Evolutionary conservation across 2,888 invertebrate genomes (phyloP), one percentile per base, ranked within the genome.

Genomic region (Actias luna): DNA sequence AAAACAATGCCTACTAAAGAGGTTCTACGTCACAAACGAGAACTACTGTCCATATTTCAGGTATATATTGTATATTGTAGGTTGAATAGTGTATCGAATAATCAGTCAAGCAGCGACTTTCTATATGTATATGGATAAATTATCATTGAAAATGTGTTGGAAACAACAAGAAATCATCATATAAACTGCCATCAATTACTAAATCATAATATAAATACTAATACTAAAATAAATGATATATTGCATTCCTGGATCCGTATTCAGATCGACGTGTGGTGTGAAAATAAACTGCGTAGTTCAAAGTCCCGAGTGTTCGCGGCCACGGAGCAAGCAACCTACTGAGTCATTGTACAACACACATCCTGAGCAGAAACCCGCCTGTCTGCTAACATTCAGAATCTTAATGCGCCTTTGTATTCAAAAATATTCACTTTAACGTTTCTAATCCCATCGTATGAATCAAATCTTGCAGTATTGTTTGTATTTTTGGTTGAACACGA

Each of bases 231-330:
- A 5, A 25, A 8, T 10, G 12, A 22, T 50, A 50, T 50, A 25
- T 50, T 12, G 46, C 46, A 50, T 50, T 25, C 46, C 46, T 50
- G 46, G 10, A 50, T 3, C 12, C 4, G 25, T 50, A 50, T 25
- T 25, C 25, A 50, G 10, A 50, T 2, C 7, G 12, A 50, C n/a
- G n/a, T 29, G 14, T n/a, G n/a, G 0, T 10, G 27, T 29, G 16
- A 29, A 55, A 55, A 55, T 55, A 55, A 29, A 55, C 55, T 18
- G n/a, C 55, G 55, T 55, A n/a, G 55, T 55, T 29, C 29, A 16
- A 14, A 3, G 52, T 27, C 14, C 25, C 14, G 16, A 16, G 1
- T n/a, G 29, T 14, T 8, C 29, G 8, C 1, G 22, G 36, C 16
- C 1, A 2, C 46, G 22, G 5, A 22, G 16, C 16, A 1, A 16